Conservation (phyloP, 2,888 invertebrate species). For the Anticlea derivata region DNA sequence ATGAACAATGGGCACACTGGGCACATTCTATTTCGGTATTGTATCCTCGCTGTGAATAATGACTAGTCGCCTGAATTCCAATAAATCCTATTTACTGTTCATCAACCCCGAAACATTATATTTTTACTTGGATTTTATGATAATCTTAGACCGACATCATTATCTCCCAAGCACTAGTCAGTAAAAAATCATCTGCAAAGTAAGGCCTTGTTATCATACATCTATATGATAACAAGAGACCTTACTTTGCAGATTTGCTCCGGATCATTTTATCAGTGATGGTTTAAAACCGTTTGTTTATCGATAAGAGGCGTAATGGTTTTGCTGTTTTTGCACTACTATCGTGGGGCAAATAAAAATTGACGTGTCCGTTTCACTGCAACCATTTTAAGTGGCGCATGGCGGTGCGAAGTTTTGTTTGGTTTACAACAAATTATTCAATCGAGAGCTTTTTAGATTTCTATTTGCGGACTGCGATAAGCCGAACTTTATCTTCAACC, state of each 20-base stretch:
- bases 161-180: no score
- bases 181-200: no score
- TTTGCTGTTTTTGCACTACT: slow-evolving; percentile 43
- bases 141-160: neutral
- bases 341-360: slow-evolving; percentile 49
- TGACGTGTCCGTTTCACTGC: slow-evolving; percentile 49
- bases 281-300: slow-evolving; percentile 24
- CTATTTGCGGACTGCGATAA: slow-evolving; percentile 34
- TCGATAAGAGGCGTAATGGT: slow-evolving; percentile 27
- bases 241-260: no score
- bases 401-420: slow-evolving; percentile 32
- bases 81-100: slow-evolving; percentile 30
- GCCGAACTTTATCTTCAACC: slow-evolving; percentile 1
- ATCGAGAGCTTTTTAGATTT: slow-evolving; percentile 34
- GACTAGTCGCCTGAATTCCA: slow-evolving; percentile 26
- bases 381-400: slow-evolving; percentile 39
- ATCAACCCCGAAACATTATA: slow-evolving; percentile 23
- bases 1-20: slow-evolving; percentile 30
- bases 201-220: no score
- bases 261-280: slow-evolving; percentile 1
- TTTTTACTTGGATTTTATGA: slow-evolving; percentile 6
- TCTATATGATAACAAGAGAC: no score
- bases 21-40: slow-evolving; percentile 30
- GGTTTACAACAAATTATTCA: slow-evolving; percentile 43
- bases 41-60: slow-evolving; percentile 29